Evolutionary conservation across 2,113 vertebrate genomes (phyloP), one percentile per base, ranked within the genome.

Genomic region (Chascanopsetta lugubris): DNA sequence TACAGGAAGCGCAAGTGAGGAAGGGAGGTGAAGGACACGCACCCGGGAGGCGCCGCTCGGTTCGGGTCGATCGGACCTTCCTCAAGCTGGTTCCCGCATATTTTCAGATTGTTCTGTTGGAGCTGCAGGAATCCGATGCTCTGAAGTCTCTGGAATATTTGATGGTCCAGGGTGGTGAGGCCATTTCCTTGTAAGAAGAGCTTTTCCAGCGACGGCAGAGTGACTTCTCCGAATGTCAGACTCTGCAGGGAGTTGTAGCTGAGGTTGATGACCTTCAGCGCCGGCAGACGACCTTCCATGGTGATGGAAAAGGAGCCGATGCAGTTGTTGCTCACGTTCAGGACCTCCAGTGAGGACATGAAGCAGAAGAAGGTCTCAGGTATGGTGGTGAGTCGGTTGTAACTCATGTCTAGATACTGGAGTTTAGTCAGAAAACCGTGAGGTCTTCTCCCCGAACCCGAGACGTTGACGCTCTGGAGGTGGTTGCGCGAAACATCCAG

Each of bases 251-350:
- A 87, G 0, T 99, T 99, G 63, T 89, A 90, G 61, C 95, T 96
- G 51, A 99, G 56, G 57, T 99, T 93, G 0, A 99, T 89, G 2
- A 91, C 69, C 30, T 83, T 87, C 13, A 96, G 64, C 1, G 75
- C 86, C 45, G 83, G 81, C 43, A 98, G 63, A 17, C 89, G 20
- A 7, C 30, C 75, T 5, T 66, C 20, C 0, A 18, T n/a, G 2
- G 29, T 79, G 5, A 93, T 67, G 3, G 62, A 40, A 48, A 98
- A 96, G 0, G 70, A 66, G 24, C 65, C 72, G 17, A 99, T 88
- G 50, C 97, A 99, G 87, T 99, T 99, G 64, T 92, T 91, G 29
- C 96, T 98, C 42, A 98, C 89, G 70, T 98, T 98, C 15, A 99
- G 92, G 56, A 92, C 91, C 63, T 89, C 90, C 11, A 99, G 92